These are phyloP conservation scores for Limnephilus auricula DNA, from an alignment of 2,888 invertebrate genomes.

Conservation along the genomic window DNA sequence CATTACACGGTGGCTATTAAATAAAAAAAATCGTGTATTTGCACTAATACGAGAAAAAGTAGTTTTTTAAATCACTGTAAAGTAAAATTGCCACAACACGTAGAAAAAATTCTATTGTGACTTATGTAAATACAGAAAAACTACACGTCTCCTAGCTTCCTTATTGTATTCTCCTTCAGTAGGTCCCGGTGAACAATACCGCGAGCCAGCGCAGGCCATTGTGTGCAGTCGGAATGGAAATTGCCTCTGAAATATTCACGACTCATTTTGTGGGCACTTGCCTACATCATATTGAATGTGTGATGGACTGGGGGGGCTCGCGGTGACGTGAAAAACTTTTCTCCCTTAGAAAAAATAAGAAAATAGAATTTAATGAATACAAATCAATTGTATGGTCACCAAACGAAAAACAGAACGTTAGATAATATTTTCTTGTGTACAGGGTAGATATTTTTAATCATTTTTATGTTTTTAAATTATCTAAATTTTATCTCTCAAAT, in stretches of 20 bases:
- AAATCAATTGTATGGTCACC: too few species aligned
- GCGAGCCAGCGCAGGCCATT: slow-evolving; percentile 4
- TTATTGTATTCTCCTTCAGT: background rate
- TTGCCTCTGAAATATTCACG: slow-evolving; percentile 63
- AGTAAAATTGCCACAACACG: background rate
- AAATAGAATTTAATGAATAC: too few species aligned
- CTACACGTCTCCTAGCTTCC: background rate
- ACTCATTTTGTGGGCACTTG: slow-evolving; percentile 58
- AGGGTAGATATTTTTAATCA: too few species aligned
- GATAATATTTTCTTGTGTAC: too few species aligned
- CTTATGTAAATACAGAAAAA: background rate
- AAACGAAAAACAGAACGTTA: too few species aligned
- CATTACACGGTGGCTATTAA: too few species aligned
- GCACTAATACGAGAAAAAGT: too few species aligned
- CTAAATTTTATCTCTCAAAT: too few species aligned
- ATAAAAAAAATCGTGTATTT: too few species aligned
- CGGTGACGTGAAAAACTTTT: background rate
- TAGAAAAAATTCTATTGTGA: background rate
- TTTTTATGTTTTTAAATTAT: too few species aligned
- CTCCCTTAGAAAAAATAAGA: background rate
- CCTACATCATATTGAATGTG: slow-evolving; percentile 23
- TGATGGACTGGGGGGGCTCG: background rate
- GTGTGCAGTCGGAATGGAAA: slow-evolving; percentile 57
- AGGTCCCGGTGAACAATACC: slow-evolving; percentile 10
- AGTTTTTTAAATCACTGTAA: too few species aligned